These are phyloP conservation scores for Megaceryle alcyon DNA, from an alignment of 2,797 vertebrate genomes.

Conservation along the genomic window DNA sequence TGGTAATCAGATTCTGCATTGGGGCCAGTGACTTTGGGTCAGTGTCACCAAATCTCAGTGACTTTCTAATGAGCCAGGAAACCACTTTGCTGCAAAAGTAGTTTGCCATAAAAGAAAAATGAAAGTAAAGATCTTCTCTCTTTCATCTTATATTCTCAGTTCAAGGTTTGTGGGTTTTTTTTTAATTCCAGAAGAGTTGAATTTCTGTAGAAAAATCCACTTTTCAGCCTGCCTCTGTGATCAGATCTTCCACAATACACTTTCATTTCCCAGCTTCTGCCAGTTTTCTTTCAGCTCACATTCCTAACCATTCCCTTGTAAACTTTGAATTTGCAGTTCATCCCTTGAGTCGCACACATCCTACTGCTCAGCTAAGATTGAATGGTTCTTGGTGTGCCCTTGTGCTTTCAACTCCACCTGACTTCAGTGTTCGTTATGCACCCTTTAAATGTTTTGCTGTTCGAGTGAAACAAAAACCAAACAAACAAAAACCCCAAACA, in stretches of 20 bases:
- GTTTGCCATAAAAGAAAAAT: background rate
- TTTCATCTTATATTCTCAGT: background rate
- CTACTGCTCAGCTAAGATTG: background rate
- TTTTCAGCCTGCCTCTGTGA: background rate
- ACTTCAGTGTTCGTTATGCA: background rate
- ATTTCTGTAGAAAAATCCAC: constrained; percentile 1
- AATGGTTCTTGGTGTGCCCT: background rate
- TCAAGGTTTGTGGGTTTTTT: background rate
- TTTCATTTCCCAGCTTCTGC: background rate
- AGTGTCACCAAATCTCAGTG: background rate
- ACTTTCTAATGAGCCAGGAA: background rate
- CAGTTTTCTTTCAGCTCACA: background rate
- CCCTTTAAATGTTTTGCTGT: background rate
- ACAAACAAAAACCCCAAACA: background rate
- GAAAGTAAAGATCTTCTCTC: background rate
- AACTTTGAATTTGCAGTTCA: background rate
- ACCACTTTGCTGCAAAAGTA: background rate
- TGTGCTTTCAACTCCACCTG: background rate
- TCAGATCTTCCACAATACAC: background rate
- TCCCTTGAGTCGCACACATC: background rate
- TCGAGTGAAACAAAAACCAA: background rate
- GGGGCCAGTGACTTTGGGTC: background rate
- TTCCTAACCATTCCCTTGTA: background rate
- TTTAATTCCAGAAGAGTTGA: background rate
- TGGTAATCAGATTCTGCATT: background rate